Conservation (phyloP, 2,797 vertebrate genomes). For the Pteronotus mesoamericanus region DNA sequence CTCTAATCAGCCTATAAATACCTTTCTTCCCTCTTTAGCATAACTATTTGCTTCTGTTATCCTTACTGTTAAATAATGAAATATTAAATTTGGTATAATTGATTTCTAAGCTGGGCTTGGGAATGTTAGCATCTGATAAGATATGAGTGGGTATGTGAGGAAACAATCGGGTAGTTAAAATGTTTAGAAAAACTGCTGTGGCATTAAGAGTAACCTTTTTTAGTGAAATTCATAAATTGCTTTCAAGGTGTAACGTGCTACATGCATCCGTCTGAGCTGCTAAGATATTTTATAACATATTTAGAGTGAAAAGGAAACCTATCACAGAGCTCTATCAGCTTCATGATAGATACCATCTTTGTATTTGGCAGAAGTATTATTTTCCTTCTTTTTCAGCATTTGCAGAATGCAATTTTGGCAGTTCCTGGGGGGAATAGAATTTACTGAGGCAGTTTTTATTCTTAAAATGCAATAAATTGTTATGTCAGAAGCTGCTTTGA, state of each 20-base stretch:
- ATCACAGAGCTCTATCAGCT: not conserved
- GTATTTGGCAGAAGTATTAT: slow-evolving; percentile 55
- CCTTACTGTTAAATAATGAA: not conserved
- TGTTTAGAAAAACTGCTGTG: not conserved
- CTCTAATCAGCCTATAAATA: not conserved
- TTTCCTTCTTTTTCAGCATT: slow-evolving; percentile 31
- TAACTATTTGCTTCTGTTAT: not conserved
- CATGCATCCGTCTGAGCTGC: not conserved
- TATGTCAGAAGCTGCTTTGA: slow-evolving; percentile 69
- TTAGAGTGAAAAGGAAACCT: not conserved
- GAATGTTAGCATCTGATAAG: not conserved
- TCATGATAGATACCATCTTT: slow-evolving; percentile 24
- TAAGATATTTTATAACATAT: slow-evolving; percentile 17
- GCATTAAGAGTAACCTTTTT: not conserved
- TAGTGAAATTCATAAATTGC: slow-evolving; percentile 16
- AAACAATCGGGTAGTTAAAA: not conserved
- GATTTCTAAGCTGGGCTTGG: not conserved
- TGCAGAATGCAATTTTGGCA: slow-evolving; percentile 33
- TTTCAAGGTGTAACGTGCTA: not conserved
- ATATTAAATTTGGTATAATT: not conserved
- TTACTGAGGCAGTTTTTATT: slow-evolving; percentile 47
- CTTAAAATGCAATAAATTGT: slow-evolving; percentile 58
- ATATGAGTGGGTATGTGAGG: not conserved
- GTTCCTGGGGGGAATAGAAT: slow-evolving; percentile 28
- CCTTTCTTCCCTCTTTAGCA: not conserved